Base-by-base conservation (phyloP, 2,113 vertebrate genomes). In the Gavia stellata region DNA sequence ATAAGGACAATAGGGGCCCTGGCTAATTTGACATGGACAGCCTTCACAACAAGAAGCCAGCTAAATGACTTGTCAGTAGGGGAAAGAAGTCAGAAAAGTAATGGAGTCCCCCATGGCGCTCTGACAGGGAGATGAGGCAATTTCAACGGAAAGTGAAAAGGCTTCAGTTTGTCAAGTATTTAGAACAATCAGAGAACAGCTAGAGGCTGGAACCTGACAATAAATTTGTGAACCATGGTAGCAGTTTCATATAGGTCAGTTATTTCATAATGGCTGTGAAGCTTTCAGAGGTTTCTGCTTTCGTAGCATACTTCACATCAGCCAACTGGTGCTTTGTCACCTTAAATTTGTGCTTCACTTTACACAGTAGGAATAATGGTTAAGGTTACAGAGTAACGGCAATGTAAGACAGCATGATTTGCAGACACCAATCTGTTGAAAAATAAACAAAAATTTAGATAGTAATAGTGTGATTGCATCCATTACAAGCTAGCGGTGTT, bases 11-110 rank as follows among this genome's bases (percentile, higher is more conserved):
- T 99, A 98, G 99, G 99, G 99, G 98, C 98, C 98, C 97, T 97
- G 98, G 98, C 98, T 99, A 99, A 99, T 99, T 99, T 99, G 99
- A 99, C 98, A 99, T 98, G 99, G 99, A 99, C 98, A 99, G 98
- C 98, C 98, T 98, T 98, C 98, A 98, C 98, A 98, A 98, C 97
- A 98, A 98, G 98, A 98, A 99, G 97, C 98, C 98, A 96, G 98
- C 96, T 98, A 98, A 98, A 98, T 98, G 98, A 98, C 98, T 98
- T 98, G 98, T 98, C 98, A 98, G 97, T 98, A 98, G 98, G 97
- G 98, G 98, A 98, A 98, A 98, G 98, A 98, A 98, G 97, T 98
- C 97, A 98, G 98, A 98, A 98, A 98, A 98, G 98, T 99, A 99
- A 99, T 99, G 98, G 98, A 99, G 98, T 99, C 98, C 98, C 99